These are phyloP conservation scores for Apostichopus parvimensis DNA, from an alignment of 35 echinoderm and acorn worm genomes.

Conservation along the genomic window DNA sequence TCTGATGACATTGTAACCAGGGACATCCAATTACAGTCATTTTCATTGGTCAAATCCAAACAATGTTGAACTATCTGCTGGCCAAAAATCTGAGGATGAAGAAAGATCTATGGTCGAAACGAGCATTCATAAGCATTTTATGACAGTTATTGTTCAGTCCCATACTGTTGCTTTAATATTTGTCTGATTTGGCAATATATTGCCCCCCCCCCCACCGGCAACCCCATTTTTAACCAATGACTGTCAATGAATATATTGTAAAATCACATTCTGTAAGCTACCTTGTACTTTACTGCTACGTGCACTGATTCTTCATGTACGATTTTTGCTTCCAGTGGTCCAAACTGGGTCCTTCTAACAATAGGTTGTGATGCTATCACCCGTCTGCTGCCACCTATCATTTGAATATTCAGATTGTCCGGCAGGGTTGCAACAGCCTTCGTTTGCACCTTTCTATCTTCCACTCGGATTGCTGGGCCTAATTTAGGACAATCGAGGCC, in stretches of 20 bases:
- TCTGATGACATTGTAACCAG: conserved; percentile 3
- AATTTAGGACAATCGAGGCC: conserved; percentile 10
- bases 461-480: background rate
- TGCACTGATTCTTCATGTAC: background rate
- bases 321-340: conserved; percentile 18
- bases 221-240: too few species aligned
- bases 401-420: background rate
- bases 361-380: conserved; percentile 26
- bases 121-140: too few species aligned
- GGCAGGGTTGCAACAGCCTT: conserved; percentile 28
- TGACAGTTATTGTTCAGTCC: too few species aligned
- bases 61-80: background rate
- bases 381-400: conserved; percentile 8
- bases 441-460: conserved; percentile 19
- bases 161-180: too few species aligned
- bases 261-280: background rate
- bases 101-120: background rate
- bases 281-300: background rate
- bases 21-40: conserved; percentile 46
- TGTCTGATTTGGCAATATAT: too few species aligned
- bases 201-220: too few species aligned
- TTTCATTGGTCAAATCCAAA: conserved; percentile 26
- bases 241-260: too few species aligned
- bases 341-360: conserved; percentile 35
- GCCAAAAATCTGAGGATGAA: conserved; percentile 28